Evolutionary conservation across 2,888 invertebrate genomes (phyloP).

Genomic region (Tenthredo livida): DNA sequence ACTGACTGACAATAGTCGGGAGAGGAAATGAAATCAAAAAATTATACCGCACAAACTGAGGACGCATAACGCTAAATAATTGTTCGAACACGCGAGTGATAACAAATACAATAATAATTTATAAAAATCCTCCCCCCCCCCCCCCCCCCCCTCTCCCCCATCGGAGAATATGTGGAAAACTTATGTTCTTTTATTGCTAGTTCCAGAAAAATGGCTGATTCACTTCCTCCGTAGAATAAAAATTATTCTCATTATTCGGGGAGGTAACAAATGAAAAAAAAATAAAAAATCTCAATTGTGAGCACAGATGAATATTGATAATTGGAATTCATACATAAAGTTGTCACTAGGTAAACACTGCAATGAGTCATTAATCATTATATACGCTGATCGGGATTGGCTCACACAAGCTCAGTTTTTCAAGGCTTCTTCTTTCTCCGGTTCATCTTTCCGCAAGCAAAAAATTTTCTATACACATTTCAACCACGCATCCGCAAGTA

Average conservation of each 20-base stretch:
- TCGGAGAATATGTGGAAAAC: too few species aligned
- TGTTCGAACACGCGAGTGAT: too few species aligned
- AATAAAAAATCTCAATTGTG: neutral
- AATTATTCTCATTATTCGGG: too few species aligned
- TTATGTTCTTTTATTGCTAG: too few species aligned
- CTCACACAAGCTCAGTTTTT: neutral
- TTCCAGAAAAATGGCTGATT: too few species aligned
- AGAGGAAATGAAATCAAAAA: neutral
- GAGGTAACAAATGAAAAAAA: too few species aligned
- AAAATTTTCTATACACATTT: slow-evolving; percentile 4
- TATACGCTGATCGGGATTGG: neutral
- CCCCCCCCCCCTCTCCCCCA: too few species aligned
- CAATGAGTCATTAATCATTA: slow-evolving; percentile 28
- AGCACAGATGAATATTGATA: neutral
- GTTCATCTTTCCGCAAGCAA: neutral
- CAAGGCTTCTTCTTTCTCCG: neutral
- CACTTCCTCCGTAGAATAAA: too few species aligned
- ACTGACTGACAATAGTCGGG: neutral
- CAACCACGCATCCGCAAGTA: neutral
- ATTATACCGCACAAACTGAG: neutral
- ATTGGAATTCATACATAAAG: slow-evolving; percentile 1
- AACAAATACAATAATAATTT: too few species aligned
- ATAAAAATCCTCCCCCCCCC: too few species aligned
- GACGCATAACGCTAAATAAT: too few species aligned
- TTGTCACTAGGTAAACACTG: slow-evolving; percentile 11